phyloP scores from a whole-genome alignment of 92 coral and sea anemone species.

The Siderastrea siderea region DNA sequence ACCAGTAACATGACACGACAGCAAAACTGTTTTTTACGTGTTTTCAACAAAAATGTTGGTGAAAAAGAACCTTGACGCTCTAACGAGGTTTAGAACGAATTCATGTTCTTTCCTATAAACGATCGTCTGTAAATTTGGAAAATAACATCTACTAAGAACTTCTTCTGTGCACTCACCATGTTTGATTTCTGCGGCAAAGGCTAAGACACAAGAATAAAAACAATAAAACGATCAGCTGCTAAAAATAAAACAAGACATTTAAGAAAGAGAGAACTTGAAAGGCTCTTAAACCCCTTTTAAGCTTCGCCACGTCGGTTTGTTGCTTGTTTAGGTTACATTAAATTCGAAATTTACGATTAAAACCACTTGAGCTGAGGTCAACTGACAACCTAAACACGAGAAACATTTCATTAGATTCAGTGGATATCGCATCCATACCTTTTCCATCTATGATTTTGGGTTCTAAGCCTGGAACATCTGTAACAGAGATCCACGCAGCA shows the following conservation, averaged over 20 bases:
- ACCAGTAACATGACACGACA: too few species aligned
- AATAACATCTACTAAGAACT: neutral
- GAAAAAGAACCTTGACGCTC: too few species aligned
- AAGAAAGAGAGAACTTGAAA: too few species aligned
- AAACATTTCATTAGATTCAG: neutral
- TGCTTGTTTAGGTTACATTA: too few species aligned
- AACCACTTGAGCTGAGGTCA: neutral
- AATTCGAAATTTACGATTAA: too few species aligned
- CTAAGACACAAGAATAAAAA: constrained; percentile 49
- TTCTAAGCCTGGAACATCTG: constrained; percentile 89
- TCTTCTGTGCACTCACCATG: constrained; percentile 76
- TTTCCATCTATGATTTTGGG: constrained; percentile 81
- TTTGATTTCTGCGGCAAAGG: constrained; percentile 71
- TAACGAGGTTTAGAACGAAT: too few species aligned
- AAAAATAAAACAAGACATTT: neutral
- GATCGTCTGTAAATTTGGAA: too few species aligned
- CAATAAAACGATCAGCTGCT: neutral
- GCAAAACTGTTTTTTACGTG: too few species aligned
- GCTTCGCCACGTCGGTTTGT: too few species aligned
- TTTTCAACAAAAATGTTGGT: too few species aligned
- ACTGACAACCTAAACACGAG: neutral
- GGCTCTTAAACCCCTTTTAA: too few species aligned
- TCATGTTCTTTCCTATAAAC: too few species aligned
- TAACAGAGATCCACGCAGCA: constrained; percentile 93
- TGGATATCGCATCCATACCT: constrained; percentile 45